Evolutionary conservation across 2,113 vertebrate genomes (phyloP).

Genomic region (Tor tambroides): DNA sequence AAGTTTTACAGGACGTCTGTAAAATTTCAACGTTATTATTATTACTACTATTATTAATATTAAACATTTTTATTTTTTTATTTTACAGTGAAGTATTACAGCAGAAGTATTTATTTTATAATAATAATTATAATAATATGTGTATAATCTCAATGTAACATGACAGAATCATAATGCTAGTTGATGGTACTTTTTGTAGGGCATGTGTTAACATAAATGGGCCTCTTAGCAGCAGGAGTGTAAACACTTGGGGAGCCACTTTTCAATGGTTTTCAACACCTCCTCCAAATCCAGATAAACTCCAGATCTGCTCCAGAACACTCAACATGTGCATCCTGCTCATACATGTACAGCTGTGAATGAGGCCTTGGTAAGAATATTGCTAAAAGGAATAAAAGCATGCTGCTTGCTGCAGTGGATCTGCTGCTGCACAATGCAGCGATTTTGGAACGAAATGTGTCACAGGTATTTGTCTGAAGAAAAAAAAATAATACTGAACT

Average conservation of each 20-base stretch:
- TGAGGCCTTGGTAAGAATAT: neutral
- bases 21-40: no score
- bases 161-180: neutral
- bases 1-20: neutral
- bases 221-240: neutral
- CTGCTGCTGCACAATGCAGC: neutral
- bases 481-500: no score
- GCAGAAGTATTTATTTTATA: neutral
- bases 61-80: no score
- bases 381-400: neutral
- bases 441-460: neutral
- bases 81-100: neutral
- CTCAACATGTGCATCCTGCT: neutral
- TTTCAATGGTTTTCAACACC: conserved; percentile 34
- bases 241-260: neutral
- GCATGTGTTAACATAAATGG: neutral
- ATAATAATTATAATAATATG: neutral
- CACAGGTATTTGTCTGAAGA: neutral
- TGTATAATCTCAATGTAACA: neutral
- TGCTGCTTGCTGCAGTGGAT: neutral
- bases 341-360: neutral
- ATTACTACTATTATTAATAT: no score
- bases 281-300: conserved; percentile 45
- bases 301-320: neutral
- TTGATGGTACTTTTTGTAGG: neutral